phyloP scores from a whole-genome alignment of 2,888 invertebrate species.

The Nymphalis polychloros region DNA sequence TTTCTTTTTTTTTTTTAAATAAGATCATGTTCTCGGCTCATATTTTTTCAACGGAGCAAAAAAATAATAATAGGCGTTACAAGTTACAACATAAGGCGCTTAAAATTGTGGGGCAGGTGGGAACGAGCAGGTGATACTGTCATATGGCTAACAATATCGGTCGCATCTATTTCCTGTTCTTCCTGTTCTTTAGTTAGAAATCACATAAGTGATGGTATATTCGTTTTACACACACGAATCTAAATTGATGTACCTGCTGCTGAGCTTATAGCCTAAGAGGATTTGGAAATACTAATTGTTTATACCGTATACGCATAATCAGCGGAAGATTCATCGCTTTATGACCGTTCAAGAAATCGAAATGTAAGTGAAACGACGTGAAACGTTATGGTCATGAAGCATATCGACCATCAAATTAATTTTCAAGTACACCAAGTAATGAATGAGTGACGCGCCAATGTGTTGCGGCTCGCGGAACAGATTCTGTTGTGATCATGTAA shows the following conservation, averaged over 20 bases:
- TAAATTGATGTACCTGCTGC: too few species aligned
- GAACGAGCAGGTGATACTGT: conserved; percentile 50
- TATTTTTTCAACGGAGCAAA: neutral
- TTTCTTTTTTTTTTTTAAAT: too few species aligned
- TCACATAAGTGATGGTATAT: neutral
- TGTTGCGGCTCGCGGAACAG: neutral
- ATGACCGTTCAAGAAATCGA: conserved; percentile 25
- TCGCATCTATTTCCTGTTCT: neutral
- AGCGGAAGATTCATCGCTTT: neutral
- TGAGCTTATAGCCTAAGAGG: too few species aligned
- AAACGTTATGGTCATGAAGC: conserved; percentile 69
- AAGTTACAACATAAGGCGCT: conserved; percentile 2
- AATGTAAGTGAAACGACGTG: conserved; percentile 65
- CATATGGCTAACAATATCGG: conserved; percentile 44
- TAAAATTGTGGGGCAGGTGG: conserved; percentile 40
- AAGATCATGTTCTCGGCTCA: neutral
- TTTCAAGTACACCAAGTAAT: conserved; percentile 59
- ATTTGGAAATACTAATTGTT: neutral
- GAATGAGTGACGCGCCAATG: conserved; percentile 38
- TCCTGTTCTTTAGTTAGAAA: neutral
- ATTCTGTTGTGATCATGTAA: neutral
- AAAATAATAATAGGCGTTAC: neutral
- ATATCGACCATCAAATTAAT: conserved; percentile 75
- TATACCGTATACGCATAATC: neutral
- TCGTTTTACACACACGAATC: too few species aligned